phyloP scores from a whole-genome alignment of 2,888 invertebrate species.

The Brenthis ino region DNA sequence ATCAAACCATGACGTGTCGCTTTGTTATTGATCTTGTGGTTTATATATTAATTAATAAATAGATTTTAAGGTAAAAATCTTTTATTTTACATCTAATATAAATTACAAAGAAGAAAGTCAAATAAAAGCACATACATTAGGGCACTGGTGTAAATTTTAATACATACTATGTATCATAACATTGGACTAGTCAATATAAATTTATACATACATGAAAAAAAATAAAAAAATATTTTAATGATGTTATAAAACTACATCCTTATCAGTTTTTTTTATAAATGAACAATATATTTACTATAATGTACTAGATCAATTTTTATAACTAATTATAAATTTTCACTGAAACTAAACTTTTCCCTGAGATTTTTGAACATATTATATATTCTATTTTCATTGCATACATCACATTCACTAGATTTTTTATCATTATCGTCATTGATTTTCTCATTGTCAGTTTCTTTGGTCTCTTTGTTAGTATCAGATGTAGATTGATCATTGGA shows the following conservation, averaged over 20 bases:
- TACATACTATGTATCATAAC: not conserved
- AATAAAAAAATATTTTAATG: not conserved
- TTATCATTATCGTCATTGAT: constrained; percentile 28
- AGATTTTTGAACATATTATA: constrained; percentile 62
- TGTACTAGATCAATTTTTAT: not conserved
- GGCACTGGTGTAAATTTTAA: not conserved
- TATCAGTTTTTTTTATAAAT: too few relatives aligned
- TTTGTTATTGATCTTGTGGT: constrained; percentile 33
- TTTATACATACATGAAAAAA: not conserved
- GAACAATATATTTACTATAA: too few relatives aligned
- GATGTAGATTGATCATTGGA: constrained; percentile 34
- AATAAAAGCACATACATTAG: not conserved
- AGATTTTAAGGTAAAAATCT: constrained; percentile 39
- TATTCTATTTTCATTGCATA: constrained; percentile 66
- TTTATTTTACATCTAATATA: constrained; percentile 33
- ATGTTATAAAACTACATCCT: too few relatives aligned
- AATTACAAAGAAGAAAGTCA: constrained; percentile 8
- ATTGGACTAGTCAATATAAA: not conserved
- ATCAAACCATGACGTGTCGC: constrained; percentile 37
- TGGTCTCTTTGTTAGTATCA: constrained; percentile 26
- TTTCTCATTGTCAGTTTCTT: constrained; percentile 26
- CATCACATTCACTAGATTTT: constrained; percentile 53
- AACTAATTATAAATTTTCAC: constrained; percentile 42
- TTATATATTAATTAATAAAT: constrained; percentile 38
- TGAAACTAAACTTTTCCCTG: constrained; percentile 64